Conservation (phyloP, 2,888 invertebrate species). For the Cyclophora punctaria region DNA sequence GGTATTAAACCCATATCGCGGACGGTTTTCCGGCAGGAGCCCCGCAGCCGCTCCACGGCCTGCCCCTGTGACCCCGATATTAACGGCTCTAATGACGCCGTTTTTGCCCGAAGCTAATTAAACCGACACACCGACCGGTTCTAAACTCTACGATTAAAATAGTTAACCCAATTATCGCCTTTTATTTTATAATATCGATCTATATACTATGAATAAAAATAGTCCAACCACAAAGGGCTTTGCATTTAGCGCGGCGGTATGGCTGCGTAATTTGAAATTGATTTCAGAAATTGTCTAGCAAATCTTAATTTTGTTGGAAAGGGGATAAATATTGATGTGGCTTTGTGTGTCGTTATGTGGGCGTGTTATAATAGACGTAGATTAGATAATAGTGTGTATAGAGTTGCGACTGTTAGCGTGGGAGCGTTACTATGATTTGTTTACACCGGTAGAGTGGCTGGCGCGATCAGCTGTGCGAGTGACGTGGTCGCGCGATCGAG, state of each 20-base stretch:
- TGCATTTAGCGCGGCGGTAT: not conserved
- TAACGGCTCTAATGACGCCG: constrained; percentile 42
- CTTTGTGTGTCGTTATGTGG: constrained; percentile 4
- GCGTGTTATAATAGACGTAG: not conserved
- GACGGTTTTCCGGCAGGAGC: constrained; percentile 11
- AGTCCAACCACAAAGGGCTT: too few species aligned
- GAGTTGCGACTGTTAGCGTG: constrained; percentile 35
- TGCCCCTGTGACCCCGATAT: constrained; percentile 44
- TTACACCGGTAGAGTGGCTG: constrained; percentile 49
- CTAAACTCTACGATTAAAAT: constrained; percentile 11
- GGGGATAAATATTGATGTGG: constrained; percentile 29
- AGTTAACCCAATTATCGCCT: constrained; percentile 7
- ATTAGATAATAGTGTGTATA: not conserved
- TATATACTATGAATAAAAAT: constrained; percentile 1
- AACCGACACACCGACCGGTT: constrained; percentile 28
- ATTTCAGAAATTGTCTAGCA: not conserved
- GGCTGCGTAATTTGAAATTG: not conserved
- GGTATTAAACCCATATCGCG: constrained; percentile 17
- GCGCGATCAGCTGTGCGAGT: constrained; percentile 62
- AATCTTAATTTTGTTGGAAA: constrained; percentile 15
- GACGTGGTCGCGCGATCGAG: constrained; percentile 33
- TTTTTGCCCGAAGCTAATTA: constrained; percentile 40
- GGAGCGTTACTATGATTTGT: constrained; percentile 69
- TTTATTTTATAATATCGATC: constrained; percentile 1
- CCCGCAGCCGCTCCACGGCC: constrained; percentile 15